phyloP scores from a whole-genome alignment of 2,888 invertebrate genomes.

The Cyclophora albipunctata region DNA sequence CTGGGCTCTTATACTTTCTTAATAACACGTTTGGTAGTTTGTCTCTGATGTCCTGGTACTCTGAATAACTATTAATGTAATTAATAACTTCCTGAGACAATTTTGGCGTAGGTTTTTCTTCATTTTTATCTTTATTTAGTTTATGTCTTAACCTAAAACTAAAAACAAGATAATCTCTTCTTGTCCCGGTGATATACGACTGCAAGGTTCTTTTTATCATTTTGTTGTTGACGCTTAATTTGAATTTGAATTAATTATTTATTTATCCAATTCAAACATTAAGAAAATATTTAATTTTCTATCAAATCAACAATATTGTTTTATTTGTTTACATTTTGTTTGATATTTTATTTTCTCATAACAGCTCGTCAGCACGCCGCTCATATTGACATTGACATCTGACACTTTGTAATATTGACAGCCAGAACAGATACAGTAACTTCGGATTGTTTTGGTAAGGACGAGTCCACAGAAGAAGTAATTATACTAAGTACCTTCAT shows the following conservation, averaged over 20 bases:
- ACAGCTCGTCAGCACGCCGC: no score
- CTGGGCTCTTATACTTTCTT: conserved; percentile 52
- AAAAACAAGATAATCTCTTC: conserved; percentile 9
- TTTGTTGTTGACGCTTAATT: no score
- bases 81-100: conserved; percentile 46
- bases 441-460: no score
- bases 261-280: no score
- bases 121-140: conserved; percentile 27
- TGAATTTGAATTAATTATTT: no score
- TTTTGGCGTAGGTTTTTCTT: conserved; percentile 38
- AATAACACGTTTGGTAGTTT: conserved; percentile 48
- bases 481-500: no score
- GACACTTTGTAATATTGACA: no score
- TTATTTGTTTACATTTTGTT: conserved; percentile 12
- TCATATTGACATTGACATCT: no score
- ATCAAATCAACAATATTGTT: no score
- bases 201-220: conserved; percentile 8
- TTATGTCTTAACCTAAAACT: conserved; percentile 41
- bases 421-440: no score
- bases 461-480: no score
- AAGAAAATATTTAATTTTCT: no score
- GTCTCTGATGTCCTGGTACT: conserved; percentile 42
- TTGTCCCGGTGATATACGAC: not conserved
- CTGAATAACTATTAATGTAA: conserved; percentile 43
- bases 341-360: not conserved